A percentile compares a stretch with the other conserved stretches of the same genome.
Evolutionary conservation across 1,140 invertebrate species (phyloP).

Genomic region (Plodia interpunctella): DNA sequence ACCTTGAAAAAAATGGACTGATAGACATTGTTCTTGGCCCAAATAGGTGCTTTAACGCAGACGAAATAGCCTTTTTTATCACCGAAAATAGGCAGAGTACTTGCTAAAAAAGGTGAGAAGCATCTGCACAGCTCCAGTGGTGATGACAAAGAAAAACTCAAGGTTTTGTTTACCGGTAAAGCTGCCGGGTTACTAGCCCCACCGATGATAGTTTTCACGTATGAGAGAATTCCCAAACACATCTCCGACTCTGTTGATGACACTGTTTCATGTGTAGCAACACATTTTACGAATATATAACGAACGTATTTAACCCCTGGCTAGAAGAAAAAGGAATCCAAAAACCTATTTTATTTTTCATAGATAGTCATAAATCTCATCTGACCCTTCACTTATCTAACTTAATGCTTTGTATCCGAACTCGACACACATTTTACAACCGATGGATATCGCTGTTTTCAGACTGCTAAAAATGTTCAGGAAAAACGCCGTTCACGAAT

Average conservation of each 20-base stretch:
- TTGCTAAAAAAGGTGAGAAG: slow-evolving; percentile 38
- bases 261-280: slow-evolving; percentile 47
- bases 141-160: slow-evolving; percentile 11
- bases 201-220: slow-evolving; percentile 7
- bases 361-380: slow-evolving; percentile 51
- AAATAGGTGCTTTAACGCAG: slow-evolving; percentile 10
- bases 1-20: no score
- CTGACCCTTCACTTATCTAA: slow-evolving; percentile 34
- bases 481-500: slow-evolving; percentile 20
- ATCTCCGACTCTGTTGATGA: slow-evolving; percentile 21
- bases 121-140: slow-evolving; percentile 26
- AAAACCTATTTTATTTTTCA: slow-evolving; percentile 36
- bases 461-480: slow-evolving; percentile 22
- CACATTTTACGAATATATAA: slow-evolving; percentile 49
- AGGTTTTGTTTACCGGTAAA: slow-evolving; percentile 11
- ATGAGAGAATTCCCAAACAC: slow-evolving; percentile 12
- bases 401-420: slow-evolving; percentile 56
- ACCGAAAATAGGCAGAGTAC: slow-evolving; percentile 38
- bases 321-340: slow-evolving; percentile 3
- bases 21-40: no score
- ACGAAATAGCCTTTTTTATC: slow-evolving; percentile 51
- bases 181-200: slow-evolving; percentile 9
- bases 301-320: slow-evolving; percentile 12
- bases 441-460: slow-evolving; percentile 47
- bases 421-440: slow-evolving; percentile 65